phyloP scores from a whole-genome alignment of 1,140 invertebrate genomes.

The Lucilia sericata region DNA sequence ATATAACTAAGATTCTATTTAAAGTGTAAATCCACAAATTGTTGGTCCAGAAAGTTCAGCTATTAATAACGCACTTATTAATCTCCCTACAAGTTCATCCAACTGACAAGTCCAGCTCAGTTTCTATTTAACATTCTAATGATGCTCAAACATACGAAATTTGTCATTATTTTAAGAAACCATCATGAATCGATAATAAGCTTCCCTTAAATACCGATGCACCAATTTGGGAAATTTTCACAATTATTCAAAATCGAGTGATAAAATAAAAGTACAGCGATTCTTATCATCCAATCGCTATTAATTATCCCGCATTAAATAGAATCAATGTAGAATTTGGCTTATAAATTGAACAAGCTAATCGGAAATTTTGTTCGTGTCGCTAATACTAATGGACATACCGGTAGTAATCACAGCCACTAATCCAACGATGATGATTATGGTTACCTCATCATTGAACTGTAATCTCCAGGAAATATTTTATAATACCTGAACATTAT shows the following conservation, averaged over 20 bases:
- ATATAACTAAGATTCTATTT: too few species aligned
- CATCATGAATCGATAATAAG: too few species aligned
- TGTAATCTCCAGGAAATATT: background rate
- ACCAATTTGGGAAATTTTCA: background rate
- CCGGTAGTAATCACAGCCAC: conserved; percentile 2
- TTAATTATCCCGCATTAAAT: background rate
- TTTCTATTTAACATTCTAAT: too few species aligned
- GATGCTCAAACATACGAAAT: too few species aligned
- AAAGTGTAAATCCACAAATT: too few species aligned
- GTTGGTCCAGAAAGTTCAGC: too few species aligned
- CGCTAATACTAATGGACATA: background rate
- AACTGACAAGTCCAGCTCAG: too few species aligned
- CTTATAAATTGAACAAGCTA: background rate
- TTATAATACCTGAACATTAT: background rate
- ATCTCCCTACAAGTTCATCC: too few species aligned
- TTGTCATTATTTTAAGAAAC: too few species aligned
- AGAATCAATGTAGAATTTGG: background rate
- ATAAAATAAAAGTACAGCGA: background rate
- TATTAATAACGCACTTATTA: too few species aligned
- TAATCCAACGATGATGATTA: background rate
- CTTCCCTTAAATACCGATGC: too few species aligned
- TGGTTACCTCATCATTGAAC: background rate
- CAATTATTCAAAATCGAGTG: background rate
- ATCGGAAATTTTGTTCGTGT: background rate
- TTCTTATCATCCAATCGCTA: background rate